These are phyloP conservation scores for Bettongia penicillata DNA, from an alignment of 2,113 vertebrate species.

Conservation along the genomic window DNA sequence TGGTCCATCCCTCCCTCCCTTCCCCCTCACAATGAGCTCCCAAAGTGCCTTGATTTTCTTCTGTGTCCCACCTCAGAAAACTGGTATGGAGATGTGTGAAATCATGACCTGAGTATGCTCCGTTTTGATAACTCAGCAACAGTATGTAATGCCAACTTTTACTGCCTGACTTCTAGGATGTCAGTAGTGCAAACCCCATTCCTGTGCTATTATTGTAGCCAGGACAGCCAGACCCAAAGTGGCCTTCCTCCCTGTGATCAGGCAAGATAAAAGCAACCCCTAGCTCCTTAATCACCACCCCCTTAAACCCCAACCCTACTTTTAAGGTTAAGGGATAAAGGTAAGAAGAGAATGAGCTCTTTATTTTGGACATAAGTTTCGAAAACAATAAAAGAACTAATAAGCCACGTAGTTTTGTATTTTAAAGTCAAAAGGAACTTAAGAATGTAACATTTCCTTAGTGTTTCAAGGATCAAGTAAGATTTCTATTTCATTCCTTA, in stretches of 20 bases:
- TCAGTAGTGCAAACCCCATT: not conserved
- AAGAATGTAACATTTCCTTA: not conserved
- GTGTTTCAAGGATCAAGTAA: not conserved
- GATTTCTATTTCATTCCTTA: not conserved
- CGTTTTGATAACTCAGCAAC: not conserved
- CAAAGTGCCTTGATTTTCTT: not conserved
- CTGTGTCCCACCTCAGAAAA: not conserved
- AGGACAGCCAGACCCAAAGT: not conserved
- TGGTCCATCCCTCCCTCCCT: too few relatives aligned
- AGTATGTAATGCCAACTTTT: not conserved
- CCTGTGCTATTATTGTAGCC: not conserved
- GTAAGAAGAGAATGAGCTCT: not conserved
- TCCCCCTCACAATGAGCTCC: not conserved
- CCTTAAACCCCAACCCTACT: not conserved
- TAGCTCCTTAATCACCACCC: not conserved
- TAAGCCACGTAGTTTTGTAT: not conserved
- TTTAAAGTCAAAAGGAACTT: not conserved
- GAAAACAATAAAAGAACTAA: not conserved
- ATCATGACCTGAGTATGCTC: not conserved
- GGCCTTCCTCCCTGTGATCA: not conserved
- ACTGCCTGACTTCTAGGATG: not conserved
- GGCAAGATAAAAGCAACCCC: not conserved
- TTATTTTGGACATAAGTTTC: not conserved
- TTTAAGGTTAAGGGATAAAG: not conserved
- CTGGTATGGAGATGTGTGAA: not conserved